Base-by-base conservation (phyloP, 2,113 vertebrate species). In the Rhadina sibilatrix region DNA sequence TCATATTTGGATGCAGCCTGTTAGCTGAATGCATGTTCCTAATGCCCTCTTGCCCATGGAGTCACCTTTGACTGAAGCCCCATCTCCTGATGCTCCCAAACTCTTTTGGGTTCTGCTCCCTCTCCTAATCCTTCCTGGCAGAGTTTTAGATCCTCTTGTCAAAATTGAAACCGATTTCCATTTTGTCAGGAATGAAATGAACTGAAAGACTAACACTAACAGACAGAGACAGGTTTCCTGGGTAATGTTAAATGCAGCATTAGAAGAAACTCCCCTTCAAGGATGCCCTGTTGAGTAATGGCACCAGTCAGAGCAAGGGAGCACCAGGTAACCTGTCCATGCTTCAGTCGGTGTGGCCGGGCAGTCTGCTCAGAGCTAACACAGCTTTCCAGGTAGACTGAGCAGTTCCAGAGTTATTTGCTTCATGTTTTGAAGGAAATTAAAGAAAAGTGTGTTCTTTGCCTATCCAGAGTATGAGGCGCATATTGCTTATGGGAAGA, bases 401-500 rank as follows among this genome's bases (percentile, higher is more conserved):
- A 89, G 91, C 30, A 50, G 93, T 77, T 94, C 76, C 65, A 52
- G 47, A 46, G 64, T 90, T 90, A 94, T 91, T 95, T 65, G 89
- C 93, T 95, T 76, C 30, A 37, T 49, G 57, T 56, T 83, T 91
- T 21, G 87, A 87, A 96, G 84, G 35, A 49, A 90, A 87, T n/a
- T 37, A 79, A 91, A 92, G 92, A 61, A 88, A 95, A 92, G 68
- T 50, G 88, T 94, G 86, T 83, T 92, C 77, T 89, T 87, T 60
- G 79, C 78, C 69, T 93, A 19, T 64, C 92, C 35, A 15, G 37
- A 94, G 78, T 20, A 40, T 40, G 74, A 77, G 42, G 76, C 4
- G 77, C 28, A 12, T 97, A 97, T 97, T 98, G 97, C 96, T 97
- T 61, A 83, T 78, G 97, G 91, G 93, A 94, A 96, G 89, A 93